These are phyloP conservation scores for Paragorgia papillata DNA, from an alignment of 92 coral and sea anemone genomes.

Conservation along the genomic window DNA sequence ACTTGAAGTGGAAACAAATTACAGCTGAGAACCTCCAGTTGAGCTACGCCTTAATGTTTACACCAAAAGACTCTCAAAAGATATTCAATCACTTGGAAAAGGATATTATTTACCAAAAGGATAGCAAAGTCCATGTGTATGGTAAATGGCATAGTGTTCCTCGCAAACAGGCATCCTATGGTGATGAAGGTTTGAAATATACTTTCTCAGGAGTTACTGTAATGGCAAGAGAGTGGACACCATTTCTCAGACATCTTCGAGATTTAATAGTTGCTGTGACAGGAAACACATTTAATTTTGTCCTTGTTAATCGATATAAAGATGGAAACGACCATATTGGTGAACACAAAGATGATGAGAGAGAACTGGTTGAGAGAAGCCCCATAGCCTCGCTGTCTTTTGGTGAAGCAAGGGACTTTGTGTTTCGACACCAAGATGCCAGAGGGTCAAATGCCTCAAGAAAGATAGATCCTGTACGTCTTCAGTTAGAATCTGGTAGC, in stretches of 20 bases:
- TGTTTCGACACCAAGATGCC: constrained; percentile 74
- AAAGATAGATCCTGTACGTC: constrained; percentile 71
- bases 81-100: constrained; percentile 70
- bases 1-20: constrained; percentile 69
- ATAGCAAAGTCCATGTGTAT: constrained; percentile 66
- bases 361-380: constrained; percentile 61
- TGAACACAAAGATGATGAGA: constrained; percentile 81
- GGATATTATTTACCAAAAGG: constrained; percentile 59
- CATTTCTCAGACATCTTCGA: constrained; percentile 58
- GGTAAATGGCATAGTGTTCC: constrained; percentile 78
- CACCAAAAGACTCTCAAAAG: constrained; percentile 55
- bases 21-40: constrained; percentile 66
- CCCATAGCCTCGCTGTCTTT: constrained; percentile 77
- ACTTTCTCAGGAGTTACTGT: constrained; percentile 77
- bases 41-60: constrained; percentile 67
- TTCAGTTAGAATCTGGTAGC: constrained; percentile 72
- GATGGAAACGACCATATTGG: constrained; percentile 88
- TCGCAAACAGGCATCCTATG: constrained; percentile 76
- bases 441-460: constrained; percentile 61
- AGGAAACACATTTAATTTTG: constrained; percentile 71
- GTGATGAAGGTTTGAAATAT: constrained; percentile 69
- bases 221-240: constrained; percentile 75
- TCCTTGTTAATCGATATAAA: constrained; percentile 79
- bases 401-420: constrained; percentile 81
- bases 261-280: constrained; percentile 53